These are phyloP conservation scores for Sycobia sp. DNA, from an alignment of 1,140 invertebrate species.

Conservation along the genomic window DNA sequence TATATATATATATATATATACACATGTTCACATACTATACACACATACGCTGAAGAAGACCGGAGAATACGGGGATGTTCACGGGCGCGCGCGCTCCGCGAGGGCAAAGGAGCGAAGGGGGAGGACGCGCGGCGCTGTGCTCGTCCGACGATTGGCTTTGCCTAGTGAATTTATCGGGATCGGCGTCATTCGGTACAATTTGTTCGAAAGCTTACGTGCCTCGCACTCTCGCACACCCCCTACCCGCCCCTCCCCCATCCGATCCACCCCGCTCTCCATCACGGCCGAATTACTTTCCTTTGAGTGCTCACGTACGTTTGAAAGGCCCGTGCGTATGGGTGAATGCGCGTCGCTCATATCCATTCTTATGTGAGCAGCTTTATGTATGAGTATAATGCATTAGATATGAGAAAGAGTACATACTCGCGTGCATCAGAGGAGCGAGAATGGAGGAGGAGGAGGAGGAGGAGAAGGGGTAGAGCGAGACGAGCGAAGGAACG, in stretches of 20 bases:
- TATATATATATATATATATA: too few species aligned
- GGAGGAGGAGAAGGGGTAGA: not conserved
- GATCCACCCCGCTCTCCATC: constrained; percentile 3
- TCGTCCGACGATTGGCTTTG: constrained; percentile 26
- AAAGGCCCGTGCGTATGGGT: constrained; percentile 26
- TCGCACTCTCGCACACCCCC: not conserved
- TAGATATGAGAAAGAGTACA: constrained; percentile 17
- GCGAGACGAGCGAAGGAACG: not conserved
- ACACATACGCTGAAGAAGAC: too few species aligned
- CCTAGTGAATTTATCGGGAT: constrained; percentile 31
- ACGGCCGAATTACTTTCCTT: constrained; percentile 14
- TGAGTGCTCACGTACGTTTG: constrained; percentile 16
- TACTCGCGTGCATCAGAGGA: constrained; percentile 17
- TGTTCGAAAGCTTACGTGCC: constrained; percentile 24
- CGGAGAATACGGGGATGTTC: constrained; percentile 24
- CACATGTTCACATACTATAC: too few species aligned
- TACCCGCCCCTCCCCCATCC: not conserved
- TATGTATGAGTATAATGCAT: constrained; percentile 31
- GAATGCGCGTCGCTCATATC: constrained; percentile 24
- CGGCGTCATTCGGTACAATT: constrained; percentile 26
- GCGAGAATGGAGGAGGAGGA: constrained; percentile 8
- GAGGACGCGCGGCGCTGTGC: constrained; percentile 19
- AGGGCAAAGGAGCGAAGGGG: constrained; percentile 12
- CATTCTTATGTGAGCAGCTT: constrained; percentile 1
- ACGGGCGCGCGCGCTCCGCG: constrained; percentile 27